Base-by-base conservation (phyloP, 35 echinoderm and acorn worm genomes). In the Ophiothrix spiculata region DNA sequence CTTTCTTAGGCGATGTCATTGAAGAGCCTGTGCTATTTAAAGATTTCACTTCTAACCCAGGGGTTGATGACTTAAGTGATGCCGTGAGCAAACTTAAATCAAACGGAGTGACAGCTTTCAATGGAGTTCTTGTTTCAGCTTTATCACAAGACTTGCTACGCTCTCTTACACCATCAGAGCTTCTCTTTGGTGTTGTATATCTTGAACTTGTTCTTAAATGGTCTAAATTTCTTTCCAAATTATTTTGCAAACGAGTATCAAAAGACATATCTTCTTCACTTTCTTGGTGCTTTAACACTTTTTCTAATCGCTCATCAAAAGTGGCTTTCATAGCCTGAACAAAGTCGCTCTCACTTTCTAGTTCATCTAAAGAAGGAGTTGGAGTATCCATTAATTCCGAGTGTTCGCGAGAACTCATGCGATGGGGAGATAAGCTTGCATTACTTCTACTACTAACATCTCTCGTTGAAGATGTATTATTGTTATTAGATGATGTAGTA, bases 401-500 rank as follows among this genome's bases (percentile, higher is more conserved):
- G 14, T 21, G 28, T 37, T 37, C 36, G 17, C 37, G 78, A 23
- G 80, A 82, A 46, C 40, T 82, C 81, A 81, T 74, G 75, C 40
- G 60, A 75, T 37, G 81, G 81, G 42, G 81, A 85, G 60, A 85
- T 85, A 31, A 86, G 56, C 36, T 76, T 56, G 63, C 79, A 85
- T 34, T 79, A 86, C 36, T 88, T 77, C 40, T 75, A 74, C 35
- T 80, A 39, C 69, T 73, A n/a, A n/a, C n/a, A n/a, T n/a, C n/a
- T n/a, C n/a, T n/a, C 49, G 17, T 77, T 41, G 90, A 90, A 36
- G 84, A 77, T 45, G 87, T 94, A 37, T 90, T 93, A 49, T 93
- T 98, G 33, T 93, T 98, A 4, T 91, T 94, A 0, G 95, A 98
- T 31, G 85, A n/a, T 49, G 80, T 94, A 4, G 88, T 94, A 1